phyloP scores from a whole-genome alignment of 2,113 vertebrate genomes.

The Phycodurus eques region DNA sequence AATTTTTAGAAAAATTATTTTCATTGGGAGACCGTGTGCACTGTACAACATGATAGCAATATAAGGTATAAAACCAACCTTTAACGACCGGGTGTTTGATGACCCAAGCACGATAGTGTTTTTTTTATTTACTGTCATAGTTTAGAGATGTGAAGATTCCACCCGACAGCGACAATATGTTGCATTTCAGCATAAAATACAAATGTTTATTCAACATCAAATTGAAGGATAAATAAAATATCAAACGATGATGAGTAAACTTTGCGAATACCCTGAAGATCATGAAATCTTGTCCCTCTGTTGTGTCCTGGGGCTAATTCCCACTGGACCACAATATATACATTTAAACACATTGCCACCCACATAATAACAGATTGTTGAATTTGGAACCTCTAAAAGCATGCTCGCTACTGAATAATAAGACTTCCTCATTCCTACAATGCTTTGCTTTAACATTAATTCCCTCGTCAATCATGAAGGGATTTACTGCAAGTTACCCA shows the following conservation, averaged over 20 bases:
- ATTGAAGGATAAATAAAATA: too few species aligned
- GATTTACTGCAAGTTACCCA: slow-evolving; percentile 58
- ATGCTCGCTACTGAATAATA: slow-evolving; percentile 39
- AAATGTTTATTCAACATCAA: too few species aligned
- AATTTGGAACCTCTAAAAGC: slow-evolving; percentile 42
- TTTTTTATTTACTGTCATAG: too few species aligned
- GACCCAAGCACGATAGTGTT: background rate
- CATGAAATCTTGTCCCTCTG: background rate
- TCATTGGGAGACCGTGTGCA: too few species aligned
- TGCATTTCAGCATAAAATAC: background rate
- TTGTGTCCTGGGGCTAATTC: background rate
- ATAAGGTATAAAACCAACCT: background rate
- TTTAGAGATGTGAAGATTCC: background rate
- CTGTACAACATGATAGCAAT: background rate
- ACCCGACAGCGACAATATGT: background rate
- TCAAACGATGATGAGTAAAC: background rate
- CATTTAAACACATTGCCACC: slow-evolving; percentile 10
- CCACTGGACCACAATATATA: background rate
- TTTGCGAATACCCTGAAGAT: background rate
- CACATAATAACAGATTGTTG: slow-evolving; percentile 25
- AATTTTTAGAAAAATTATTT: too few species aligned
- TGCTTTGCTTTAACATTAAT: slow-evolving; percentile 56
- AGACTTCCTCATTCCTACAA: slow-evolving; percentile 46
- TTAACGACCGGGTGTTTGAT: background rate
- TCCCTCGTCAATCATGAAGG: slow-evolving; percentile 65